Base-by-base conservation (phyloP, 2,888 invertebrate genomes). In the Mechanitis messenoides region DNA sequence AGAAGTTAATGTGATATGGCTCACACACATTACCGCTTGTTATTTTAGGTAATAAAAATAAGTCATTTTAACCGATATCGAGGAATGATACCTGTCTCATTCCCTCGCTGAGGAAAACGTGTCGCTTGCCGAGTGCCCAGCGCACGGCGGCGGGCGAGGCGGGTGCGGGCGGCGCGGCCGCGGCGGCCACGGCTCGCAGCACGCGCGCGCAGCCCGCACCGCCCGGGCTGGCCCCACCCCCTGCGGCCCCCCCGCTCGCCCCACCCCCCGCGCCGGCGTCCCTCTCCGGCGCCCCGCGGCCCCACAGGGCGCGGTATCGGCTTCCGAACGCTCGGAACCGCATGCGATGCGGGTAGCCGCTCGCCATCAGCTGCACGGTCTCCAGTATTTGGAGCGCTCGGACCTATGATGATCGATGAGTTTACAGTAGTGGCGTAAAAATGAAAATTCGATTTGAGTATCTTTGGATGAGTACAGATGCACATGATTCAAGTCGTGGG, bases 311-410 rank as follows among this genome's bases (percentile, higher is more conserved):
- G 70, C 95, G 92, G 87, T 98, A 98, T 38, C 97, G 92, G 1
- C 93, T 92, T 79, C 95, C 95, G 86, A 98, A 98, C 46, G 96
- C 96, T 80, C 96, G 97, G 85, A 97, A 98, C 33, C 97, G 92
- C 97, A 98, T 96, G 72, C 97, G 92, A 83, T 98, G 98, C 35
- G 98, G 98, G 84, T 96, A 97, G 7, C 97, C 97, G 75, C 96
- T 96, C 12, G 97, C 97, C 97, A 98, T 98, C 65, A 98, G 89
- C 83, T 97, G 97, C 28, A 97, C 97, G 53, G 98, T 98, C 88
- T 98, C 98, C 59, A 98, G 88, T n/a, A 97, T 94, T 83, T 95
- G 95, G 58, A 98, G 91, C 1, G 97, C 96, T 55, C 97, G 92
- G 66, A 98, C 95, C 91, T 87, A 76, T 1, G 28, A 47, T 11